A percentile compares a stretch with the other conserved stretches of the same genome.
phyloP scores from a whole-genome alignment of 2,888 invertebrate genomes.

The Eupithecia pulchellata region DNA sequence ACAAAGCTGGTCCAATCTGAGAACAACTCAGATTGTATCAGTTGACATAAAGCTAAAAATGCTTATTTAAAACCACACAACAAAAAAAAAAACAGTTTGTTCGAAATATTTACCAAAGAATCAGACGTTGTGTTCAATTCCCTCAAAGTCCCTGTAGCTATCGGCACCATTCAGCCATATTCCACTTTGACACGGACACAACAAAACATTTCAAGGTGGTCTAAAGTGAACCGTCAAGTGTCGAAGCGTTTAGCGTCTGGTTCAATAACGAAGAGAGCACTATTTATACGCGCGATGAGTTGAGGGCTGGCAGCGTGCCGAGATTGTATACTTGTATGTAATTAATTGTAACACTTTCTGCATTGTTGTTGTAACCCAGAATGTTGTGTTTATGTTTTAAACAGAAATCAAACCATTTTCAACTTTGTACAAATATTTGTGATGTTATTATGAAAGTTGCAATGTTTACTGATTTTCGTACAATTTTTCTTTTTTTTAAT shows the following conservation, averaged over 20 bases:
- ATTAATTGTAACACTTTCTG: constrained; percentile 32
- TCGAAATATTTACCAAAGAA: constrained; percentile 22
- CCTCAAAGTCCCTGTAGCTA: too few relatives aligned
- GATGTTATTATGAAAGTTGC: too few relatives aligned
- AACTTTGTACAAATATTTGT: not conserved
- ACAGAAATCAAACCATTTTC: not conserved
- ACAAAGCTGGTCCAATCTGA: too few relatives aligned
- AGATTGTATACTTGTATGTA: constrained; percentile 19
- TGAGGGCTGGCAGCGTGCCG: constrained; percentile 36
- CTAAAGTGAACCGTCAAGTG: not conserved
- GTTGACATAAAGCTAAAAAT: too few relatives aligned
- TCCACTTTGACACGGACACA: constrained; percentile 1
- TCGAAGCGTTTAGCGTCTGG: constrained; percentile 27
- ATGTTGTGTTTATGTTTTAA: not conserved
- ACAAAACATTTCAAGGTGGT: constrained; percentile 3
- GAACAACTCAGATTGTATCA: too few relatives aligned
- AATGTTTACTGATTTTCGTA: too few relatives aligned
- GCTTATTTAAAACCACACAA: too few relatives aligned
- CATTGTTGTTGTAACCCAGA: constrained; percentile 29
- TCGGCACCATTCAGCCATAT: not conserved
- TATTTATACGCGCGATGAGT: constrained; percentile 35
- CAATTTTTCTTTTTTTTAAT: too few relatives aligned
- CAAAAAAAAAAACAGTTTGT: too few relatives aligned
- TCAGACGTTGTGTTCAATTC: too few relatives aligned
- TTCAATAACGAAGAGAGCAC: constrained; percentile 26